Evolutionary conservation across 2,888 invertebrate genomes (phyloP).

Genomic region (Poecilus cupreus): DNA sequence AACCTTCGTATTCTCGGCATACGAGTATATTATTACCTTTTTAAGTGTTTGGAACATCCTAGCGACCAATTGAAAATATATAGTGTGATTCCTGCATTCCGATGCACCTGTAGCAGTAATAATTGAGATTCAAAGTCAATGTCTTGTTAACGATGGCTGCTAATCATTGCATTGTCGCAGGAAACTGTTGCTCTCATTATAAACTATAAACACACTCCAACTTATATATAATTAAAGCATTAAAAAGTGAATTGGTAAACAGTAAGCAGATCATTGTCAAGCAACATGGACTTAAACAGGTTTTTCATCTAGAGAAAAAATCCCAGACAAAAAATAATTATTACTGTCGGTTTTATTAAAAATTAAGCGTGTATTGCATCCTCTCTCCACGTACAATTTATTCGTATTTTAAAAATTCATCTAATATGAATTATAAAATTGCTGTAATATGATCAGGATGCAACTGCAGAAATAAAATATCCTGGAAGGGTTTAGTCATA

Average conservation of each 20-base stretch:
- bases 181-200: constrained; percentile 4
- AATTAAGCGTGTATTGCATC: background rate
- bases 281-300: background rate
- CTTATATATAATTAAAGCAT: constrained; percentile 1
- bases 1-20: too few species aligned
- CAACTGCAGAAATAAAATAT: background rate
- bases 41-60: too few species aligned
- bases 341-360: background rate
- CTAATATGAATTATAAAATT: background rate
- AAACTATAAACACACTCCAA: background rate
- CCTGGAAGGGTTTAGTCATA: background rate
- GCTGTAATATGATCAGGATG: background rate
- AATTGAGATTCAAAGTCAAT: background rate
- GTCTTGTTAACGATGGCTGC: background rate
- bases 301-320: background rate
- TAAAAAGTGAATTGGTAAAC: constrained; percentile 12
- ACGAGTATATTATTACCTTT: too few species aligned
- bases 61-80: too few species aligned
- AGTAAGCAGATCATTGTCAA: background rate
- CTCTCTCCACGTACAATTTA: background rate
- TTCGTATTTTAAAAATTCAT: background rate
- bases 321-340: background rate
- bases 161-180: constrained; percentile 3
- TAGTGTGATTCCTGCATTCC: background rate
- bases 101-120: background rate